Conservation (phyloP, 1,140 invertebrate genomes). For the Ceratoteleas bidentatus region DNA sequence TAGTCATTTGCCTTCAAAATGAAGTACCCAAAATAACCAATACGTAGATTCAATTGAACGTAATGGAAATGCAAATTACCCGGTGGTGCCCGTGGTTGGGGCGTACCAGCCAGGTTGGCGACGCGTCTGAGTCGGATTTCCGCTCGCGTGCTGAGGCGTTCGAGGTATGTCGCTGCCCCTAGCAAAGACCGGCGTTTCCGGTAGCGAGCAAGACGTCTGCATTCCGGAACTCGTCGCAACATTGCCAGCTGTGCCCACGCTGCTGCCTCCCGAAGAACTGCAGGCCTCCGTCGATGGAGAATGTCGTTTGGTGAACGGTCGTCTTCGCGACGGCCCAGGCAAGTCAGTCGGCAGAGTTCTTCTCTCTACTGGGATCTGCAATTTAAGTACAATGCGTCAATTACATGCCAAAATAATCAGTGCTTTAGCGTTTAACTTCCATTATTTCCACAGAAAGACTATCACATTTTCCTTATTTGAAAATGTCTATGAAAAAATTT, state of each 20-base stretch:
- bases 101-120: constrained; percentile 80
- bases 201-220: constrained; percentile 90
- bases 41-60: background rate
- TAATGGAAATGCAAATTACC: constrained; percentile 56
- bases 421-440: too few species aligned
- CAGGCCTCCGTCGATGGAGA: constrained; percentile 80
- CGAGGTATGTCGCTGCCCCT: constrained; percentile 89
- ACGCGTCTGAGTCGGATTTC: constrained; percentile 76
- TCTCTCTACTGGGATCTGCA: constrained; percentile 84
- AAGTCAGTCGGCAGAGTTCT: constrained; percentile 87
- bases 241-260: constrained; percentile 71
- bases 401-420: too few species aligned
- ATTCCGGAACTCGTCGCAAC: constrained; percentile 80
- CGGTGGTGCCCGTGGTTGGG: constrained; percentile 77
- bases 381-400: background rate
- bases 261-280: constrained; percentile 82
- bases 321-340: constrained; percentile 81
- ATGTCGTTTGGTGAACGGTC: constrained; percentile 80
- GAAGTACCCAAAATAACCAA: too few species aligned
- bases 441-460: too few species aligned
- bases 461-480: too few species aligned
- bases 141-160: constrained; percentile 84
- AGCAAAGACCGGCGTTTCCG: constrained; percentile 91
- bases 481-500: too few species aligned
- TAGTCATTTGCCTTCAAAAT: too few species aligned